These are phyloP conservation scores for Lasioglossum lativentre DNA, from an alignment of 2,888 invertebrate genomes.

Conservation along the genomic window DNA sequence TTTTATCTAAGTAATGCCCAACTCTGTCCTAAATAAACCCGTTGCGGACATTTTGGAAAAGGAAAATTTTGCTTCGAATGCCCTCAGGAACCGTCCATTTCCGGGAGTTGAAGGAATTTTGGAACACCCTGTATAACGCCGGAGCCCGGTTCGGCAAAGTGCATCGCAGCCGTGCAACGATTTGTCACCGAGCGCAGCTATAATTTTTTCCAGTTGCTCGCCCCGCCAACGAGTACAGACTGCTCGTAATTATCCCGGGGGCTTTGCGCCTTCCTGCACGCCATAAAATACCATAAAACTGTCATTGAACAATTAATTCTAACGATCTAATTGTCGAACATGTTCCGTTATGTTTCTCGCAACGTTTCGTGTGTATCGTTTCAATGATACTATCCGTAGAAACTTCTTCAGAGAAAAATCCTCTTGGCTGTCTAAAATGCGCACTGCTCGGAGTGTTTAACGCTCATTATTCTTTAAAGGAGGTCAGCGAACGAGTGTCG, in stretches of 20 bases:
- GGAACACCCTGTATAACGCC: slow-evolving; percentile 10
- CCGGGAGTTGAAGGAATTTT: too few relatives aligned
- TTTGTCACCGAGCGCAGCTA: slow-evolving; percentile 26
- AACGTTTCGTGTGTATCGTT: background rate
- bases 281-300: background rate
- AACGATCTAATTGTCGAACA: background rate
- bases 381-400: too few relatives aligned
- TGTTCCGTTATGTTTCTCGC: background rate
- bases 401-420: too few relatives aligned
- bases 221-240: slow-evolving; percentile 1
- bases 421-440: background rate
- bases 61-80: too few relatives aligned
- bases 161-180: slow-evolving; percentile 31
- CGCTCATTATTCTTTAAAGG: background rate
- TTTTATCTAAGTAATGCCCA: too few relatives aligned
- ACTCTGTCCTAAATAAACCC: too few relatives aligned
- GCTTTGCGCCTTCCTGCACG: background rate
- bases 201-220: slow-evolving; percentile 35
- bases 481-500: background rate
- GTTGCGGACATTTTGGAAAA: too few relatives aligned
- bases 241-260: background rate
- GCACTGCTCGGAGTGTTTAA: background rate
- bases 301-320: background rate
- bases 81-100: too few relatives aligned
- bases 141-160: slow-evolving; percentile 8